Evolutionary conservation across 2,888 invertebrate genomes (phyloP).

Genomic region (Tipula unca): DNA sequence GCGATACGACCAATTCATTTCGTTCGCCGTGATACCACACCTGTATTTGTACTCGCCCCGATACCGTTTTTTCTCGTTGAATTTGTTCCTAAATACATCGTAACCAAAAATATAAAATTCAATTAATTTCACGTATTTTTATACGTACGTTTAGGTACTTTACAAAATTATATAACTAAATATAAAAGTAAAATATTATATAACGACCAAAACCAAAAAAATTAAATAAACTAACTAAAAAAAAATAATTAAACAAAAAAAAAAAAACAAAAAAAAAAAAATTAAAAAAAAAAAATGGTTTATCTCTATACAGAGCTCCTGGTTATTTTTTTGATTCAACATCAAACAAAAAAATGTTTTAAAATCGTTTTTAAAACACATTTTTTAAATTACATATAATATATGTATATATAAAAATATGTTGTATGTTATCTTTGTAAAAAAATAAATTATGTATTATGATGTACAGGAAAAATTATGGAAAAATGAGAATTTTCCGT

Average conservation of each 20-base stretch:
- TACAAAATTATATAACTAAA: not conserved
- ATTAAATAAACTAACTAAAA: not conserved
- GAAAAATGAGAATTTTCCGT: not conserved
- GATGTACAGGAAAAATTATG: not conserved
- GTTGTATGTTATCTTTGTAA: not conserved
- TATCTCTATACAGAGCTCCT: not conserved
- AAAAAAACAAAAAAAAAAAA: not conserved
- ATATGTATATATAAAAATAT: not conserved
- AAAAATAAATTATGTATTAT: not conserved
- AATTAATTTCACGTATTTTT: not conserved
- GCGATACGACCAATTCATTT: constrained; percentile 72
- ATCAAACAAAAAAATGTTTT: not conserved
- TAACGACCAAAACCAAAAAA: not conserved
- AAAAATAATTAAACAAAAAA: not conserved
- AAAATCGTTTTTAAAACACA: no score
- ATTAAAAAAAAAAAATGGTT: not conserved
- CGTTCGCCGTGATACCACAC: constrained; percentile 82
- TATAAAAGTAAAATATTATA: not conserved
- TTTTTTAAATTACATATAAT: no score
- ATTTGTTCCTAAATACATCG: constrained; percentile 55
- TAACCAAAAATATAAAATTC: not conserved
- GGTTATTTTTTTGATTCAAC: not conserved
- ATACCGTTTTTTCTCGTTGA: constrained; percentile 63
- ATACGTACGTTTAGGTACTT: not conserved
- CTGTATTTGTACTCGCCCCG: constrained; percentile 77